Evolutionary conservation across 2,888 invertebrate genomes (phyloP), one percentile per base, ranked within the genome.

Genomic region (Ectemnius cavifrons): DNA sequence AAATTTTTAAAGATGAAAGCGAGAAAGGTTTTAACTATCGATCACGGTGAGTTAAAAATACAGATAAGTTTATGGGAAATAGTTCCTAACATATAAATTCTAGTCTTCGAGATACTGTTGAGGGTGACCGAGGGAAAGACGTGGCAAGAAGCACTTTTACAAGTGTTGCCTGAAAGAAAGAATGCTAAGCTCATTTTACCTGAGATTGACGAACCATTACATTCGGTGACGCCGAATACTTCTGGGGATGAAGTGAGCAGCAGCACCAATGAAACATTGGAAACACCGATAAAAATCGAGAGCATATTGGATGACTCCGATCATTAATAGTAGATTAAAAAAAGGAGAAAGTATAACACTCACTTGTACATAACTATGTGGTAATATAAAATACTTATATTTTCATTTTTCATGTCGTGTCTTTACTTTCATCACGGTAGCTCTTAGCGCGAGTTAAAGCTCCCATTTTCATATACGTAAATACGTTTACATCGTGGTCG

Each of bases 1-100:
- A 96, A 98, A 91, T 96, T 95, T 92, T 94, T 99, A 60, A 94
- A 96, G 86, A 96, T 99, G 95, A 97, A 97, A 91, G 95, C 97
- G 5, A 94, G 98, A 84, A 96, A 97, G 92, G 99, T 99, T 63
- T 93, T 99, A 71, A 97, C 98, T 57, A 96, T 99, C 82, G 97
- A 98, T 91, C 99, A 99, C 93, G 98, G 96, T 96, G 92, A 91
- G 84, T 79, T 27, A 23, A 23, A 46, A 60, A 23, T 47, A 74
- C 0, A 13, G 4, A 11, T 23, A 47, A 61, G 63, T 66, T 60
- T 64, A 20, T 57, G 2, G 4, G 8, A 11, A 23, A 18, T 27
- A 56, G 37, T 37, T 63, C 63, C 27, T 61, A 52, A 67, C 77
- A n/a, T 52, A 71, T 47, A 59, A 59, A 67, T 81, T 93, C 23